Percentiles rank a stretch among this genome's conserved stretches.
These are phyloP conservation scores for Orgyia antiqua DNA, from an alignment of 2,888 invertebrate genomes.

Conservation along the genomic window DNA sequence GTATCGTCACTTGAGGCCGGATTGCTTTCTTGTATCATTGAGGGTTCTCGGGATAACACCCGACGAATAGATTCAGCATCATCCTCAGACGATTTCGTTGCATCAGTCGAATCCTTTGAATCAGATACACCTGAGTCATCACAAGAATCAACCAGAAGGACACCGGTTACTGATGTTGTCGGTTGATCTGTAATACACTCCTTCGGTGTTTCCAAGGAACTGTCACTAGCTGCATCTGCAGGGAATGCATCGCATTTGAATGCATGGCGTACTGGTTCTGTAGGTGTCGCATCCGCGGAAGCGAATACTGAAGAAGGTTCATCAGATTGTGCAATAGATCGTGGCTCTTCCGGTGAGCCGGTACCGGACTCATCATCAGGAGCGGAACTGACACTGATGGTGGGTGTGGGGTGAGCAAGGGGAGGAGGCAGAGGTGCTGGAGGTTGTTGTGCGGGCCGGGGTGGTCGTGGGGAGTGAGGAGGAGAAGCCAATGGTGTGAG, in stretches of 20 bases:
- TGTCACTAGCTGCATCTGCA: conserved; percentile 26
- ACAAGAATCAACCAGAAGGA: conserved; percentile 28
- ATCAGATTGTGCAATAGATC: conserved; percentile 57
- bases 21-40: conserved; percentile 44
- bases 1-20: conserved; percentile 42
- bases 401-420: conserved; percentile 44
- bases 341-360: conserved; percentile 52
- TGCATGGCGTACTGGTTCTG: conserved; percentile 38
- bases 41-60: conserved; percentile 41
- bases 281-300: conserved; percentile 62
- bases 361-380: conserved; percentile 75
- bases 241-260: conserved; percentile 24
- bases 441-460: conserved; percentile 46
- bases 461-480: conserved; percentile 58
- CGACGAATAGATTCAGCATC: conserved; percentile 32
- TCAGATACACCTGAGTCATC: conserved; percentile 35
- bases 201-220: conserved; percentile 29
- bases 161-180: conserved; percentile 15
- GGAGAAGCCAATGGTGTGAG: conserved; percentile 73
- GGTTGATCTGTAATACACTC: conserved; percentile 26
- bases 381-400: conserved; percentile 86
- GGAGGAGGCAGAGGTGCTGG: conserved; percentile 47
- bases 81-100: conserved; percentile 35
- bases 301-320: conserved; percentile 70
- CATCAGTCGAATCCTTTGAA: conserved; percentile 35